phyloP scores from a whole-genome alignment of 2,797 vertebrate genomes.

The Enteromius trimaculatus region DNA sequence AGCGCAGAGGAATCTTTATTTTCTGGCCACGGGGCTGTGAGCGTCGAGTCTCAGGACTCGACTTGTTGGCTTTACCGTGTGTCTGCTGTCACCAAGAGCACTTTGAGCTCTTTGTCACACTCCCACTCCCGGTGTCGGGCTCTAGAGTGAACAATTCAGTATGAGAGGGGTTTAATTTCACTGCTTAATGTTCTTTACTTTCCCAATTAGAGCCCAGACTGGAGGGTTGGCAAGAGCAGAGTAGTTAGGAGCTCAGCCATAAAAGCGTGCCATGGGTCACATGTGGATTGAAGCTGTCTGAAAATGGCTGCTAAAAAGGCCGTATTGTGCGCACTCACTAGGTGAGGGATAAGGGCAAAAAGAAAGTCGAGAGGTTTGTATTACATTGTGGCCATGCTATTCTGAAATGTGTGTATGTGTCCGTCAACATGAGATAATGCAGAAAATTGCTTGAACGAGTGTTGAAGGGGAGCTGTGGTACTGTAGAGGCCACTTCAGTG shows the following conservation, averaged over 20 bases:
- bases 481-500: slow-evolving; percentile 44
- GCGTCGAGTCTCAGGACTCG: slow-evolving; percentile 30
- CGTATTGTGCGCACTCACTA: slow-evolving; percentile 49
- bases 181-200: slow-evolving; percentile 54
- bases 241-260: slow-evolving; percentile 55
- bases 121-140: slow-evolving; percentile 27
- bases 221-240: slow-evolving; percentile 50
- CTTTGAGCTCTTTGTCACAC: slow-evolving; percentile 43
- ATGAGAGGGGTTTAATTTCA: slow-evolving; percentile 56
- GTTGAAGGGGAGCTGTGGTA: slow-evolving; percentile 21
- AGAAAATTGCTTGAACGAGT: slow-evolving; percentile 45
- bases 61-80: slow-evolving; percentile 43
- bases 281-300: slow-evolving; percentile 52
- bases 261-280: slow-evolving; percentile 57
- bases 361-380: slow-evolving; percentile 48
- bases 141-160: slow-evolving; percentile 47
- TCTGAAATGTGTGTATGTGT: slow-evolving; percentile 37
- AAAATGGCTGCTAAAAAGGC: slow-evolving; percentile 57
- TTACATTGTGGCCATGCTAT: slow-evolving; percentile 50
- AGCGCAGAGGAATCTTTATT: slow-evolving; percentile 50
- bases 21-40: slow-evolving; percentile 29
- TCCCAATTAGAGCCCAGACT: slow-evolving; percentile 41
- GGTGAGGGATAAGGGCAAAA: slow-evolving; percentile 48
- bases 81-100: slow-evolving; percentile 39
- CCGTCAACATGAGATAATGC: slow-evolving; percentile 38